Conservation (phyloP, 2,888 invertebrate genomes). For the Frankliniella intonsa region DNA sequence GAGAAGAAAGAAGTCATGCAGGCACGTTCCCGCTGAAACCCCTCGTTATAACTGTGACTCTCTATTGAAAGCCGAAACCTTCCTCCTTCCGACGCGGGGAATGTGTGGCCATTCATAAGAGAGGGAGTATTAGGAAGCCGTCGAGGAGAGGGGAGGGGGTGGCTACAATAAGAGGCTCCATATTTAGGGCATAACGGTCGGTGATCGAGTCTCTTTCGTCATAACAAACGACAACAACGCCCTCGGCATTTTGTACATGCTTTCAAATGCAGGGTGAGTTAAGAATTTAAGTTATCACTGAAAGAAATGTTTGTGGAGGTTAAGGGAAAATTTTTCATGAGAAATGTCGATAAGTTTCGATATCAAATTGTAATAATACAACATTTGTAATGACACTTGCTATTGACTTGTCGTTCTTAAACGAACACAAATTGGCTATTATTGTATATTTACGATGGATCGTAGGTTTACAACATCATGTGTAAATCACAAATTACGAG, state of each 20-base stretch:
- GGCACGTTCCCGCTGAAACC: background rate
- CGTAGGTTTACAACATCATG: too few relatives aligned
- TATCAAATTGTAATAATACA: too few relatives aligned
- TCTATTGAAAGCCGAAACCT: slow-evolving; percentile 5
- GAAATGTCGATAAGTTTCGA: too few relatives aligned
- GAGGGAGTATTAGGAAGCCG: background rate
- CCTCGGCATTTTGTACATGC: background rate
- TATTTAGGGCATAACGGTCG: slow-evolving; percentile 12
- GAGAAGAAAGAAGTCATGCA: background rate
- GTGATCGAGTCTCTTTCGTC: background rate
- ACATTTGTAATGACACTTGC: too few relatives aligned
- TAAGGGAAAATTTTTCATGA: too few relatives aligned
- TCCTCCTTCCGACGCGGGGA: background rate
- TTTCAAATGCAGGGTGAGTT: background rate
- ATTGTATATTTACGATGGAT: too few relatives aligned
- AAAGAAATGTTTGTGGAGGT: too few relatives aligned
- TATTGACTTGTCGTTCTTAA: too few relatives aligned
- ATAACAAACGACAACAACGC: background rate
- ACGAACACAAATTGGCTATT: too few relatives aligned
- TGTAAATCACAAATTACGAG: too few relatives aligned
- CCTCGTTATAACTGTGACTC: slow-evolving; percentile 3
- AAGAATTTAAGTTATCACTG: too few relatives aligned
- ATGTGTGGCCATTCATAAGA: background rate
- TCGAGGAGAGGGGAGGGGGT: background rate
- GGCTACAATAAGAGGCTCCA: background rate